Evolutionary conservation across 2,113 vertebrate species (phyloP), one percentile per base, ranked within the genome.

Genomic region (Elaphurus davidianus): DNA sequence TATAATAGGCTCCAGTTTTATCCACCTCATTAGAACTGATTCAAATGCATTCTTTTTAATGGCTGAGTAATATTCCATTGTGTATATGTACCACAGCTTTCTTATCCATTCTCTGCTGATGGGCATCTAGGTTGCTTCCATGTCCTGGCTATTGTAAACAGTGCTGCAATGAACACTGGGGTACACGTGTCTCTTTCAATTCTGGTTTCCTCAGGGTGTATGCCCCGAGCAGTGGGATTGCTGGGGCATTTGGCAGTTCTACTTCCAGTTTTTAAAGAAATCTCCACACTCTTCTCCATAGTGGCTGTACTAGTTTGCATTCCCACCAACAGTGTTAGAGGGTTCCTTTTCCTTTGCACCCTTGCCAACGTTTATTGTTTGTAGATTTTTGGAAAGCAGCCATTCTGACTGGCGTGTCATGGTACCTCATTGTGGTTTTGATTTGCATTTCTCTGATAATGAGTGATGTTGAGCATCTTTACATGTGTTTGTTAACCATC

Each of bases 361-460:
- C 64, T 71, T 9, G 23, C n/a, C 64, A 71, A 5, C 9, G 36
- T 71, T 23, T 67, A 67, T 67, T 21, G n/a, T 71, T 71, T 36
- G 2, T 71, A 71, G 57, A 28, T 9, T 71, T 71, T 71, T 36
- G 11, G n/a, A 71, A 11, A 71, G 64, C 64, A 71, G 64, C 17
- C n/a, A 71, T 71, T 36, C 17, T 71, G 17, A 71, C 0, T 1
- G 1, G 9, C 0, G 0, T 71, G 9, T 36, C 4, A 71, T 71
- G 19, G 64, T 36, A 71, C n/a, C 64, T 71, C 64, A 36, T 1
- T 71, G 9, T 36, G n/a, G 4, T 36, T 71, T 71, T 36, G 4
- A 23, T 71, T 36, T 71, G 64, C 64, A 71, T 36, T 21, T 71
- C 17, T 21, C n/a, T 71, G n/a, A 71, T 71, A 71, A 71, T 71